phyloP scores from a whole-genome alignment of 2,113 vertebrate genomes.

The Daphoenositta chrysoptera region DNA sequence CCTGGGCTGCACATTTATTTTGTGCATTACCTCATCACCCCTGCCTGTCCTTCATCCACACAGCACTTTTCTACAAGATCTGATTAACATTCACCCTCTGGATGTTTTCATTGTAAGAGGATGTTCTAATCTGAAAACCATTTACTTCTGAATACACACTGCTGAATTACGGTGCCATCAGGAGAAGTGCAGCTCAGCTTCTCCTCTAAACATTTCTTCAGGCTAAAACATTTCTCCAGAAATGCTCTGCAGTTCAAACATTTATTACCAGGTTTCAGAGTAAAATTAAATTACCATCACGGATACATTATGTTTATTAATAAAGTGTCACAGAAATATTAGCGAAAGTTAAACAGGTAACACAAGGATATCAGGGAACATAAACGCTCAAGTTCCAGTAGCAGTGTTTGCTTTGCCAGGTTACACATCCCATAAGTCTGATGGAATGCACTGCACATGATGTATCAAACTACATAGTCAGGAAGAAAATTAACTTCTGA shows the following conservation, averaged over 20 bases:
- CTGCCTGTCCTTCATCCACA: not conserved
- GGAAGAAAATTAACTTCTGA: constrained; percentile 37
- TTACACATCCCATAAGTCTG: not conserved
- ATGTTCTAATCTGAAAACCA: constrained; percentile 43
- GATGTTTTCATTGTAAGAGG: not conserved
- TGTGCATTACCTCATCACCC: not conserved
- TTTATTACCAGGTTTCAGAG: constrained; percentile 13
- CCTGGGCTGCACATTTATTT: not conserved
- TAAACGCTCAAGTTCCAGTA: constrained; percentile 25
- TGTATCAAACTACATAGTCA: not conserved
- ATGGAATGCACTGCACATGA: not conserved
- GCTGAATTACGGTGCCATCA: not conserved
- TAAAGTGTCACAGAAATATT: constrained; percentile 26
- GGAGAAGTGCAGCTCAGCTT: not conserved
- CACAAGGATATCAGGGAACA: not conserved
- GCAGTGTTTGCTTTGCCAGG: not conserved
- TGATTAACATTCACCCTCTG: not conserved
- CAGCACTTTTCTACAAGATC: not conserved
- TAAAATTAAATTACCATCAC: constrained; percentile 8
- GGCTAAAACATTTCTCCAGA: not conserved
- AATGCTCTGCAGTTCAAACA: not conserved
- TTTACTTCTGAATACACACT: not conserved
- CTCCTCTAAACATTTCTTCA: not conserved
- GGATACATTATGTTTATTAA: constrained; percentile 9
- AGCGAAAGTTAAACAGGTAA: constrained; percentile 46